Evolutionary conservation across 2,113 vertebrate species (phyloP), one percentile per base, ranked within the genome.

Genomic region (Deroptyus accipitrinus): DNA sequence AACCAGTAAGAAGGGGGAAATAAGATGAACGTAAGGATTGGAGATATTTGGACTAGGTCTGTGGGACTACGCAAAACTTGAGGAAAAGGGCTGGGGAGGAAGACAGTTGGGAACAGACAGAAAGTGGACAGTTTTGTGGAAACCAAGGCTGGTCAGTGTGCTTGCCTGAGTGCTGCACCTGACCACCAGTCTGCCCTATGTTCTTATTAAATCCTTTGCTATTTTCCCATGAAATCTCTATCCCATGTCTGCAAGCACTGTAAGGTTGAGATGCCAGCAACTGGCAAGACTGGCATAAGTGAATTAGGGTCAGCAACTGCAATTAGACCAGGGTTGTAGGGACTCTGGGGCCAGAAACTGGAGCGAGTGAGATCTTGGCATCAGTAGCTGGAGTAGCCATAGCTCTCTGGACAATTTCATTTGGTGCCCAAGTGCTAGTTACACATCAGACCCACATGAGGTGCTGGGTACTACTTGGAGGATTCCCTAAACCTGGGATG

Each of bases 211-310:
- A 67, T 69, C 62, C 73, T 54, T 44, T 79, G 28, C 39, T 33
- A 9, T 19, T 46, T 51, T 52, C 30, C 30, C n/a, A 20, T 11
- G 33, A 27, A 72, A 88, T 37, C 30, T 63, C 42, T 20, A 37
- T 33, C 48, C 15, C 23, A 24, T 1, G 2, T 14, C 28, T 4
- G 1, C 2, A 28, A 55, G 15, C 10, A 24, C 62, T 66, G 20
- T 23, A 17, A 62, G 6, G 30, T 25, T n/a, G 57, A 72, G 35
- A 16, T 42, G 13, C 16, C 48, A 68, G 54, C 64, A 77, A 39
- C 17, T 39, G 15, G 30, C 4, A 6, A 81, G 79, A 33, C 18
- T 13, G 25, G 22, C 4, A 23, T n/a, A 33, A 88, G 28, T 7
- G 28, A 62, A 62, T 41, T 57, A 46, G 64, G 28, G 33, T 37